Conservation (phyloP, 2,797 vertebrate species). For the Pteronotus mesoamericanus region DNA sequence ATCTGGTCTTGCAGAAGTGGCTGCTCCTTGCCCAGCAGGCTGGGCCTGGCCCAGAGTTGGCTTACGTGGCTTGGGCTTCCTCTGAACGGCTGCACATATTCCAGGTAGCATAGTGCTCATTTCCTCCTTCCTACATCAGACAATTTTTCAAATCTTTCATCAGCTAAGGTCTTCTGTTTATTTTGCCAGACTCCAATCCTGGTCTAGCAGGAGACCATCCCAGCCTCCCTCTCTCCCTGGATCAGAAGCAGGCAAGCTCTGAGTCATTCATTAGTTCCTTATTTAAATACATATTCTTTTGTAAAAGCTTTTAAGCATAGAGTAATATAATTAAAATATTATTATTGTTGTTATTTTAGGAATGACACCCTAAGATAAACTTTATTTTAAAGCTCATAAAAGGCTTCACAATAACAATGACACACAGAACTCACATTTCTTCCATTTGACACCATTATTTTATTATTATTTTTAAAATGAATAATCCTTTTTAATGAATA, state of each 20-base stretch:
- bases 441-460: conserved; percentile 66
- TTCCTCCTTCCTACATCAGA: neutral
- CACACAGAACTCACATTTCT: conserved; percentile 79
- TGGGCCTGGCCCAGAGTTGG: neutral
- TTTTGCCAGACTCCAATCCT: neutral
- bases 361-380: conserved; percentile 79
- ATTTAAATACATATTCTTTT: neutral
- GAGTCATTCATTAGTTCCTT: neutral
- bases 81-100: neutral
- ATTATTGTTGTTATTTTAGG: neutral
- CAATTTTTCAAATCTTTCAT: neutral
- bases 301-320: neutral
- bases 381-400: conserved; percentile 87
- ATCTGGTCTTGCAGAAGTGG: neutral
- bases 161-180: neutral
- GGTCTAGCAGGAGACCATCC: neutral
- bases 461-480: neutral
- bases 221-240: neutral
- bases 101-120: neutral
- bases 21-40: neutral
- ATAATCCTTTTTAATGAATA: neutral
- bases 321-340: neutral
- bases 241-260: neutral
- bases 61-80: neutral
- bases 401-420: conserved; percentile 80